Evolutionary conservation across 1,140 invertebrate genomes (phyloP), one percentile per base, ranked within the genome.

Genomic region (Panagrolaimus sp.): DNA sequence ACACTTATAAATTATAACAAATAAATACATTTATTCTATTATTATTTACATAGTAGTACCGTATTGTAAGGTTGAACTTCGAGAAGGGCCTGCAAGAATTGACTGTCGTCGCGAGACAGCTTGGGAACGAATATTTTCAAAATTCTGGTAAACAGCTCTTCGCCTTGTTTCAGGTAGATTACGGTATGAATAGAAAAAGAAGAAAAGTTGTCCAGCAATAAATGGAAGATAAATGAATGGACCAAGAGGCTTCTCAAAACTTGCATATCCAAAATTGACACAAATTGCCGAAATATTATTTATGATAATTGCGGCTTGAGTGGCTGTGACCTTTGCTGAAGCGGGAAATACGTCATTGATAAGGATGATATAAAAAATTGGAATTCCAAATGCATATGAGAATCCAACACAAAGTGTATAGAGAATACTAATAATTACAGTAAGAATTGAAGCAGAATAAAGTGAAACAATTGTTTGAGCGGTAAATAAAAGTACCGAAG

Each of bases 81-180:
- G 32, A 38, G 32, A 38, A 38, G 2, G 32, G 2, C 32, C 32
- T n/a, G n/a, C n/a, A 38, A 38, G 2, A 4, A 38, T 38, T 38
- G 32, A 38, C 7, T 38, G 32, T 7, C 32, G 32, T 38, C 32
- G 2, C 7, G 32, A 38, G 2, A 38, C 32, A 21, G 52, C 52
- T 58, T 28, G 52, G 14, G 52, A 58, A 12, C 52, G 52, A n/a
- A 58, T n/a, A 58, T 26, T 28, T 58, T 58, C 52, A 58, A 58
- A 58, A n/a, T 58, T 58, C 12, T 58, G 21, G 8, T 21, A 21
- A 12, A 58, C 52, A 58, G 52, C 21, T 28, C 15, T 21, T 28
- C 21, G 28, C 12, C 52, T 12, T 21, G 52, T 58, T 58, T 58
- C 52, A 21, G 52, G 52, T 28, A 58, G 52, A 17, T 58, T 58